A percentile compares a stretch with the other conserved stretches of the same genome.
These are phyloP conservation scores for Tupiocoris notatus DNA, from an alignment of 2,888 invertebrate species.

Conservation along the genomic window DNA sequence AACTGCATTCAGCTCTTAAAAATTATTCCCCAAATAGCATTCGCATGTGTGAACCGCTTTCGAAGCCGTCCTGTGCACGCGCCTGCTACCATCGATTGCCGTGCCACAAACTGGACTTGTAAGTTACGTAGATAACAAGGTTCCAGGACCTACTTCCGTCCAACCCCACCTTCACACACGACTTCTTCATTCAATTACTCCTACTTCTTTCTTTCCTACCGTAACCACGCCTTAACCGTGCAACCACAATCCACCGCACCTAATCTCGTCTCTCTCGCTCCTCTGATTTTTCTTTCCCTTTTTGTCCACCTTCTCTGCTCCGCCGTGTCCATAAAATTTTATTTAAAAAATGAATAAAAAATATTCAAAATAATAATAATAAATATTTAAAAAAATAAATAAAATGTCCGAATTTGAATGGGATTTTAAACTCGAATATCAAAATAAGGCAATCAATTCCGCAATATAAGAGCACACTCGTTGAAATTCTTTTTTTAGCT, in stretches of 20 bases:
- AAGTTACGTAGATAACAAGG: conserved; percentile 37
- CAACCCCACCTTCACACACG: background rate
- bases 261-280: background rate
- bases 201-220: conserved; percentile 6
- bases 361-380: too few relatives aligned
- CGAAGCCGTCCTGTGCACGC: conserved; percentile 14
- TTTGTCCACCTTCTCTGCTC: too few relatives aligned
- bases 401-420: too few relatives aligned
- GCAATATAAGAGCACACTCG: too few relatives aligned
- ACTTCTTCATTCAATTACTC: conserved; percentile 29
- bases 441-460: too few relatives aligned
- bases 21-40: too few relatives aligned
- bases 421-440: too few relatives aligned
- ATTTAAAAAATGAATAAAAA: too few relatives aligned
- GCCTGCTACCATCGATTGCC: conserved; percentile 33
- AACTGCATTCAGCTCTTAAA: too few relatives aligned
- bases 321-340: too few relatives aligned
- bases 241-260: background rate
- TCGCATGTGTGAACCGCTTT: background rate
- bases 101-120: conserved; percentile 29
- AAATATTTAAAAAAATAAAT: too few relatives aligned
- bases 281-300: conserved; percentile 1
- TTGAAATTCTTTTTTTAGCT: too few relatives aligned
- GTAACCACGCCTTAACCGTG: background rate
- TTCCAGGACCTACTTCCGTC: conserved; percentile 30